Percentiles rank a stretch among this genome's conserved stretches.
Evolutionary conservation across 2,113 vertebrate genomes (phyloP).

Genomic region (Corythoichthys haematopterus): DNA sequence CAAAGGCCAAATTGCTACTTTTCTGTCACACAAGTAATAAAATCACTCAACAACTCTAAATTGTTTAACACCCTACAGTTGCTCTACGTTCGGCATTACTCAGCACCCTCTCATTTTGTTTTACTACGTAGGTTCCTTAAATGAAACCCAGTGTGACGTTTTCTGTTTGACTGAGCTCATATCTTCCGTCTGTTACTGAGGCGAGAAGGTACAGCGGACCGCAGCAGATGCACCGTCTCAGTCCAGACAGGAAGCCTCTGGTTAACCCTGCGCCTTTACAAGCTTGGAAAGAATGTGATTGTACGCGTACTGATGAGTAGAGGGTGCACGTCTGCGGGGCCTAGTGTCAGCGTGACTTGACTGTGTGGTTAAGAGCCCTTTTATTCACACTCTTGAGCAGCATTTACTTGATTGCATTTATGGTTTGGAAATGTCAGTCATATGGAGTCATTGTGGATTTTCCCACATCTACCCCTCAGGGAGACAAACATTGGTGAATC

Average conservation of each 20-base stretch:
- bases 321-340: not conserved
- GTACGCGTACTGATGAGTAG: not conserved
- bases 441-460: slow-evolving; percentile 9
- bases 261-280: slow-evolving; percentile 38
- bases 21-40: not conserved
- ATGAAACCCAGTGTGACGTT: slow-evolving; percentile 20
- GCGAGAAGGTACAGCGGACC: slow-evolving; percentile 27
- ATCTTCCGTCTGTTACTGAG: slow-evolving; percentile 25
- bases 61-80: slow-evolving; percentile 9
- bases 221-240: slow-evolving; percentile 27
- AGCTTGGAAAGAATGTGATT: slow-evolving; percentile 25
- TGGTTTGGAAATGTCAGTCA: slow-evolving; percentile 39
- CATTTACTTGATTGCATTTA: slow-evolving; percentile 35
- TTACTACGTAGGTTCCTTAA: slow-evolving; percentile 9
- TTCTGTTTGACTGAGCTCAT: slow-evolving; percentile 23
- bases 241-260: slow-evolving; percentile 42
- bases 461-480: not conserved
- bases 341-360: slow-evolving; percentile 8
- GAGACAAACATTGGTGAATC: not conserved
- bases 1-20: not conserved
- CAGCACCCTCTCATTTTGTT: slow-evolving; percentile 13
- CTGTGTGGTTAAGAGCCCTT: slow-evolving; percentile 7
- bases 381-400: slow-evolving; percentile 44
- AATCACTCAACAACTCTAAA: not conserved
- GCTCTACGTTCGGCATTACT: slow-evolving; percentile 14